Evolutionary conservation across 2,797 vertebrate species (phyloP).

Genomic region (Onychomys leucogaster): DNA sequence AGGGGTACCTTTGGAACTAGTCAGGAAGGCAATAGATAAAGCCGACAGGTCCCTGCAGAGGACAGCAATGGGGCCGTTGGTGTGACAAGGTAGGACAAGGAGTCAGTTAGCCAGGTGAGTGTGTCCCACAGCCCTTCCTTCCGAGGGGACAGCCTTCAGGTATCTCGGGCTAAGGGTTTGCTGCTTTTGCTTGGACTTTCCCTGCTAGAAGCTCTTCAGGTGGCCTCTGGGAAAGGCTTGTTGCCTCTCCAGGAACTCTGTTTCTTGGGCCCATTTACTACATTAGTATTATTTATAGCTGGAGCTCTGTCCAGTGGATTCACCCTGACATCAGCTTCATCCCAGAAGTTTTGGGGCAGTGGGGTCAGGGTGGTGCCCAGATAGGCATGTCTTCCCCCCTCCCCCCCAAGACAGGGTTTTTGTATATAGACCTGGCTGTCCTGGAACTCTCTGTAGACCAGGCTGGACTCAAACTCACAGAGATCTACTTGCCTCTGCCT

Average conservation of each 20-base stretch:
- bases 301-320: background rate
- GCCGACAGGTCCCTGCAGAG: background rate
- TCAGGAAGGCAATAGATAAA: background rate
- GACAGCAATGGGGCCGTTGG: background rate
- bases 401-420: background rate
- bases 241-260: background rate
- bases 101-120: background rate
- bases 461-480: background rate
- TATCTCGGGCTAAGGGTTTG: background rate
- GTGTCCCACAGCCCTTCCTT: accelerated
- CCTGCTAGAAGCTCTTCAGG: background rate
- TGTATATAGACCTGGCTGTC: background rate
- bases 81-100: background rate
- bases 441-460: background rate
- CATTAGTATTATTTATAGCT: background rate
- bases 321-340: background rate
- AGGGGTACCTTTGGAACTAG: background rate
- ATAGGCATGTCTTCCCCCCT: accelerated
- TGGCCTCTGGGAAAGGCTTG: background rate
- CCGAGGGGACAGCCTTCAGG: background rate
- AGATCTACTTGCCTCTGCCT: background rate
- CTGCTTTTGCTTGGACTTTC: background rate
- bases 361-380: background rate
- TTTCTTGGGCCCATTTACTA: background rate
- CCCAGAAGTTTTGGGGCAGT: background rate